Evolutionary conservation across 2,113 vertebrate genomes (phyloP).

Genomic region (Danionella cerebrum): DNA sequence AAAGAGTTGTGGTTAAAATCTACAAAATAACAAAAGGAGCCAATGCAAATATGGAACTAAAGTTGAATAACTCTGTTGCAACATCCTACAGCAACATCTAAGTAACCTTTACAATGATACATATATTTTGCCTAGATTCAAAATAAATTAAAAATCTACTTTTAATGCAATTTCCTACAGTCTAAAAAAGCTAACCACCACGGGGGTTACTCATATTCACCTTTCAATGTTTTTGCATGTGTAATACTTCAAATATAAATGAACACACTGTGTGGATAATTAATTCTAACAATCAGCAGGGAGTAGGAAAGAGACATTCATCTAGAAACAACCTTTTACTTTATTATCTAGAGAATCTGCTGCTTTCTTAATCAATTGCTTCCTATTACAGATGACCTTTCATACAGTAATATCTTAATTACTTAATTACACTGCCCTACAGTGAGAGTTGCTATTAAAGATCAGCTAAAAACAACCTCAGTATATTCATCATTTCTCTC

Average conservation of each 20-base stretch:
- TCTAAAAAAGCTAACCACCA: too few relatives aligned
- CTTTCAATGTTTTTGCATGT: background rate
- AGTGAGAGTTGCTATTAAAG: background rate
- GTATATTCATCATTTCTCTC: background rate
- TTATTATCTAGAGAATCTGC: constrained; percentile 16
- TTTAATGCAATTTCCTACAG: too few relatives aligned
- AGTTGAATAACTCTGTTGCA: too few relatives aligned
- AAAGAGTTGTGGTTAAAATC: too few relatives aligned
- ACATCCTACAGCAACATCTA: too few relatives aligned
- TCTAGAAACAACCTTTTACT: background rate
- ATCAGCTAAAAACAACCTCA: background rate
- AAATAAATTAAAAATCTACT: too few relatives aligned
- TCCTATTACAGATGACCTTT: constrained; percentile 11
- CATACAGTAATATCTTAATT: constrained; percentile 8
- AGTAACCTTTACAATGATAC: too few relatives aligned
- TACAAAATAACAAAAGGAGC: too few relatives aligned
- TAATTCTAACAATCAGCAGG: background rate
- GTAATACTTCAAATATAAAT: background rate
- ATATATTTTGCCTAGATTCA: too few relatives aligned
- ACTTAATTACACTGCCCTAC: constrained; percentile 2
- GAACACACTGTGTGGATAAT: background rate
- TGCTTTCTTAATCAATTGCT: background rate
- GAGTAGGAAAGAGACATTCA: background rate
- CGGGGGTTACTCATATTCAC: too few relatives aligned
- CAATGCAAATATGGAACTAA: too few relatives aligned